Evolutionary conservation across 2,888 invertebrate species (phyloP).

Genomic region (Thera obeliscata): DNA sequence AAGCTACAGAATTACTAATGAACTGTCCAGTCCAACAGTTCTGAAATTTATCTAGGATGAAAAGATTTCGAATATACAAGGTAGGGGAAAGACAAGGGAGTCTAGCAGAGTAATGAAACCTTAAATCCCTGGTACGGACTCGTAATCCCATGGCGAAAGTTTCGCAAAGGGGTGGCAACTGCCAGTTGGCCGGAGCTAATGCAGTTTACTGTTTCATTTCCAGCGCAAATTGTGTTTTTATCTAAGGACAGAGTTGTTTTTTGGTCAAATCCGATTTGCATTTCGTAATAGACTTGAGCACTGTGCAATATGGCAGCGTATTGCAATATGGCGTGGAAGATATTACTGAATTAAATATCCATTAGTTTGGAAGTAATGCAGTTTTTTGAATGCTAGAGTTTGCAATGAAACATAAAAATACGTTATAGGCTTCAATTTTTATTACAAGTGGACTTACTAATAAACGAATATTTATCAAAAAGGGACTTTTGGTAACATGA

Average conservation of each 20-base stretch:
- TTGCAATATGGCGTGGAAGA: slow-evolving; percentile 28
- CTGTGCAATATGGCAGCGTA: slow-evolving; percentile 25
- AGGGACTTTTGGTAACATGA: too few species aligned
- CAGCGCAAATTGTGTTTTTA: slow-evolving; percentile 78
- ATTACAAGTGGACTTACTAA: too few species aligned
- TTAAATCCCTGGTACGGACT: slow-evolving; percentile 83
- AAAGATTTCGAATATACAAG: slow-evolving; percentile 8
- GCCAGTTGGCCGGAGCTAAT: slow-evolving; percentile 81
- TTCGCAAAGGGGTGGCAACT: slow-evolving; percentile 61
- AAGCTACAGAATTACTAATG: neutral
- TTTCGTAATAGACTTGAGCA: slow-evolving; percentile 34
- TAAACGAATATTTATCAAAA: too few species aligned
- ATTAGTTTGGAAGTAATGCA: slow-evolving; percentile 7
- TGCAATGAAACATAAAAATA: too few species aligned
- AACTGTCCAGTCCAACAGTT: too few species aligned
- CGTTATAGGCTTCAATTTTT: too few species aligned
- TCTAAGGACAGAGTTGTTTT: slow-evolving; percentile 67
- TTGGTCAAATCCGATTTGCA: slow-evolving; percentile 62
- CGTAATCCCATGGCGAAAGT: slow-evolving; percentile 82
- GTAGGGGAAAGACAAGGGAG: slow-evolving; percentile 47
- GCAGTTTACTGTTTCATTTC: slow-evolving; percentile 82
- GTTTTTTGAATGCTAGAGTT: too few species aligned
- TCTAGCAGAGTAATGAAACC: slow-evolving; percentile 80
- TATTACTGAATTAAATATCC: slow-evolving; percentile 6
- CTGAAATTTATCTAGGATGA: neutral